Evolutionary conservation across 1,140 invertebrate genomes (phyloP).

Genomic region (Drosophila tristis): DNA sequence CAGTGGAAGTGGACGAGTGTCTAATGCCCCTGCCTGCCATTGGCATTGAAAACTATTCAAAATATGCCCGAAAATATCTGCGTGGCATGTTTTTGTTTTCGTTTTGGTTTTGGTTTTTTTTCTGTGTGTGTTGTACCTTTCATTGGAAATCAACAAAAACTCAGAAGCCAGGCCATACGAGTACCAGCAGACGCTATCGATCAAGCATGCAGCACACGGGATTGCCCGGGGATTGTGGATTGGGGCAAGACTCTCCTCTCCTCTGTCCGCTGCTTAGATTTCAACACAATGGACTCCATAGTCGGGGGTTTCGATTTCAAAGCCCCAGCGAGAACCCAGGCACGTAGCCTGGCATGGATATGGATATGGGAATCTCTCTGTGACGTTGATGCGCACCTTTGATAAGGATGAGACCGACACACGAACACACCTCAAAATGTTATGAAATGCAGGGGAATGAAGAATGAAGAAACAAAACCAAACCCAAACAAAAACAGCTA

Average conservation of each 20-base stretch:
- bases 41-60: constrained; percentile 79
- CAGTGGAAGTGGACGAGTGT: neutral
- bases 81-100: constrained; percentile 65
- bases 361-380: constrained; percentile 40
- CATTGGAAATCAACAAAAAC: constrained; percentile 50
- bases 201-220: constrained; percentile 65
- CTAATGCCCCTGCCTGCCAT: constrained; percentile 18
- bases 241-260: constrained; percentile 29
- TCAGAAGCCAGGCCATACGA: constrained; percentile 12
- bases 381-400: constrained; percentile 77
- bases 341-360: constrained; percentile 48
- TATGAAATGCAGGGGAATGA: constrained; percentile 42
- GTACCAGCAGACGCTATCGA: constrained; percentile 60
- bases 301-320: constrained; percentile 75
- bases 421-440: constrained; percentile 52
- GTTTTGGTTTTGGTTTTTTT: constrained; percentile 41
- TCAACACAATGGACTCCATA: constrained; percentile 67
- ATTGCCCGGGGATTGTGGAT: constrained; percentile 15
- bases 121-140: constrained; percentile 45
- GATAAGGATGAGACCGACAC: constrained; percentile 67
- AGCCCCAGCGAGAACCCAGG: constrained; percentile 44
- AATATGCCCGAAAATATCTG: constrained; percentile 69
- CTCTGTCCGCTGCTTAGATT: constrained; percentile 57
- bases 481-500: constrained; percentile 22
- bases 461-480: constrained; percentile 6